phyloP scores from a whole-genome alignment of 2,888 invertebrate species.

The Pristionchus arcanus region DNA sequence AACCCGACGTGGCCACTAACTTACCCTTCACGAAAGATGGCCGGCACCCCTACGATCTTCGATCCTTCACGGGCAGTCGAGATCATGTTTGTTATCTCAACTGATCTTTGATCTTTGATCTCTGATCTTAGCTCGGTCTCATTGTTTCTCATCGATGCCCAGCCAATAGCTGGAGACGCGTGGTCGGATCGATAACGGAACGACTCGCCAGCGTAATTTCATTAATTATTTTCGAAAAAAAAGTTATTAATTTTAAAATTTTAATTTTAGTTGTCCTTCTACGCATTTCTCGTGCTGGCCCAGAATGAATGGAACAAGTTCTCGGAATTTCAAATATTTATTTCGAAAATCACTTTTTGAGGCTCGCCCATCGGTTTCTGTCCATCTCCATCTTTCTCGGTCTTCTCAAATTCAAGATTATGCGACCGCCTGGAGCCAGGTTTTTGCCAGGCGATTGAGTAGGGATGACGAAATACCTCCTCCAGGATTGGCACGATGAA shows the following conservation, averaged over 20 bases:
- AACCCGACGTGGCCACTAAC: background rate
- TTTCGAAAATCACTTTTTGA: background rate
- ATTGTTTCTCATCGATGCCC: conserved; percentile 43
- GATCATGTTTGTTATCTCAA: background rate
- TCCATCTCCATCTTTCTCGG: conserved; percentile 23
- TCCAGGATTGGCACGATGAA: conserved; percentile 34
- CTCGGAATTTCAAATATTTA: background rate
- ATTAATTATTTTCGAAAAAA: background rate
- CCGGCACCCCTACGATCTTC: conserved; percentile 14
- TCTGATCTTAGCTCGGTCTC: conserved; percentile 16
- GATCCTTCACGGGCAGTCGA: conserved; percentile 26
- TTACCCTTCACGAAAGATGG: conserved; percentile 24
- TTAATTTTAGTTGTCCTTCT: conserved; percentile 27
- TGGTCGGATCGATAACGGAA: background rate
- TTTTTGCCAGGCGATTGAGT: background rate
- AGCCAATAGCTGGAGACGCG: background rate
- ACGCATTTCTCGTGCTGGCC: background rate
- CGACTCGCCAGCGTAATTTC: background rate
- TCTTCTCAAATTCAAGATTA: conserved; percentile 31
- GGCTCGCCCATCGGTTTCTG: background rate
- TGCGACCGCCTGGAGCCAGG: conserved; percentile 47
- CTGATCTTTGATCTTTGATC: conserved; percentile 39
- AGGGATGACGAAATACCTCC: background rate
- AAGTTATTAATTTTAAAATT: too few species aligned
- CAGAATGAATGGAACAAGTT: background rate